Evolutionary conservation across 2,888 invertebrate genomes (phyloP).

Genomic region (Patella caerulea): DNA sequence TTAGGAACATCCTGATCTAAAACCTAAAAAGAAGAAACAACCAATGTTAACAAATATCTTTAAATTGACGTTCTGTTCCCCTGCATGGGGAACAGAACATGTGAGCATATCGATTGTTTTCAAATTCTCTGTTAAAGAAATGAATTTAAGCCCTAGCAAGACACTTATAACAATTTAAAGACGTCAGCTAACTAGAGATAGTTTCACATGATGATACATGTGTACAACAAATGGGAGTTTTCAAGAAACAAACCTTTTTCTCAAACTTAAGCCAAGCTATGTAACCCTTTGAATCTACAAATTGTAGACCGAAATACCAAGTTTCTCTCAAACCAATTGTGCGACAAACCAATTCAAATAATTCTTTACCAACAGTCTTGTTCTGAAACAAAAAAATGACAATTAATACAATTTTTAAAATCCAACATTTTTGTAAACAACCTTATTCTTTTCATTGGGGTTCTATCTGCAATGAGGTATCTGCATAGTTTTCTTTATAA

Average conservation of each 20-base stretch:
- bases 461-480: no score
- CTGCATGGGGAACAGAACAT: background rate
- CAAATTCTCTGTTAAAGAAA: background rate
- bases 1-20: conserved; percentile 93
- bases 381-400: conserved; percentile 76
- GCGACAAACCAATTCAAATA: conserved; percentile 96
- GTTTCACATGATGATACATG: background rate
- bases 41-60: background rate
- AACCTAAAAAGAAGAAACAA: conserved; percentile 74
- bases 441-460: no score
- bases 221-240: no score
- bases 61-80: no score
- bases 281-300: conserved; percentile 97
- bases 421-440: background rate
- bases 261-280: conserved; percentile 99
- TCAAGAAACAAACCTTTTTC: conserved; percentile 90
- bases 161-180: no score
- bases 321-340: conserved; percentile 98
- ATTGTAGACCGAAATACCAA: conserved; percentile 99
- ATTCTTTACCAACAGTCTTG: conserved; percentile 92
- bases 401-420: background rate
- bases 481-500: no score
- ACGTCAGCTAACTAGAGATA: no score
- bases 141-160: no score
- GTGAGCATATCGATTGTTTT: background rate